phyloP scores from a whole-genome alignment of 2,797 vertebrate species.

The Darevskia nairensis region DNA sequence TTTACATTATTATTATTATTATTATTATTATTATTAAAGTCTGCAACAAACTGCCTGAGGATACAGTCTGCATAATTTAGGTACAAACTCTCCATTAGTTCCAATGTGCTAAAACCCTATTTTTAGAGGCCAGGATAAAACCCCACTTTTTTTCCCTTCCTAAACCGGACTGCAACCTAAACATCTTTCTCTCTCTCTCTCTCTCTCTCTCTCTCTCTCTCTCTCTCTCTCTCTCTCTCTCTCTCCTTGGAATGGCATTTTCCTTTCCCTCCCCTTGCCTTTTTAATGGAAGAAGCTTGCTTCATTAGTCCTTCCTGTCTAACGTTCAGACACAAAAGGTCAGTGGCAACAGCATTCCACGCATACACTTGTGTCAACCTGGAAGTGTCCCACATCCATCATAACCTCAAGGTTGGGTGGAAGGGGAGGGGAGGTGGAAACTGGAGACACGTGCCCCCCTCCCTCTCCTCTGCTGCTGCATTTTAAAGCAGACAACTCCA shows the following conservation, averaged over 20 bases:
- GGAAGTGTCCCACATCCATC: background rate
- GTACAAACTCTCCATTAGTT: background rate
- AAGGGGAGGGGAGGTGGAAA: background rate
- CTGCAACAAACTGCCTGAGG: background rate
- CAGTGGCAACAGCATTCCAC: background rate
- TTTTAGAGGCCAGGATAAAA: background rate
- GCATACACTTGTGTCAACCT: constrained; percentile 10
- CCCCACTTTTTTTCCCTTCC: background rate
- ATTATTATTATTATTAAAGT: background rate
- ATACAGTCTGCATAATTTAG: fast-evolving
- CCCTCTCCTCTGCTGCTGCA: constrained; percentile 11
- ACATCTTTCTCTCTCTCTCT: too few relatives aligned
- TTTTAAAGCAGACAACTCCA: constrained; percentile 57
- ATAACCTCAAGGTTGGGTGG: constrained; percentile 18
- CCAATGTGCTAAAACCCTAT: background rate
- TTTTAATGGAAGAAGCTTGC: constrained; percentile 8
- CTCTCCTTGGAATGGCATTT: constrained; percentile 1
- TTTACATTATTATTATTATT: background rate
- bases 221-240: background rate
- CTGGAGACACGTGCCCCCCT: fast-evolving
- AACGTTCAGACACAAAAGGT: constrained; percentile 14
- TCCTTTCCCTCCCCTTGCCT: background rate
- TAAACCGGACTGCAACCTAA: background rate
- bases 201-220: background rate
- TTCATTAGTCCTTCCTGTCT: constrained; percentile 28